Evolutionary conservation across 1,140 invertebrate genomes (phyloP), one percentile per base, ranked within the genome.

Genomic region (Habropoda laboriosa): DNA sequence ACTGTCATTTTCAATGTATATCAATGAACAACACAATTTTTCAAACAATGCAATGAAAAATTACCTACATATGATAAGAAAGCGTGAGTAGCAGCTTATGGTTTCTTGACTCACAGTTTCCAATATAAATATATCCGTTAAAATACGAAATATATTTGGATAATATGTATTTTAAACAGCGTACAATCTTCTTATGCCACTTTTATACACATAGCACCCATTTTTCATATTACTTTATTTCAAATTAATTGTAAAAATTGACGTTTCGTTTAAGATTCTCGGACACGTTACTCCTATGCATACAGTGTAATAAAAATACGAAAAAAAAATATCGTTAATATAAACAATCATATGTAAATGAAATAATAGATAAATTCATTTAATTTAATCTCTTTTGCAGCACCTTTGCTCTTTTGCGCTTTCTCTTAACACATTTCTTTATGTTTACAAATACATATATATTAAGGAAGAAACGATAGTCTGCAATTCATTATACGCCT

Each of bases 161-260:
- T 47, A 64, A 47, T 47, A 66, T 4, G 42, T n/a, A 27, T 32
- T n/a, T 55, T 18, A 70, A 70, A 40, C 6, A 30, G 40, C n/a
- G 8, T 18, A 68, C 66, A 68, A 47, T 53, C 49, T 61, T 61
- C 13, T 40, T 51, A 70, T 18, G 13, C 12, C 45, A 58, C 24
- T 27, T 60, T 35, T 57, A 42, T 40, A 57, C 24, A 32, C 2
- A n/a, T 30, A 18, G n/a, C 40, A 49, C 21, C 49, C 38, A 10
- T 38, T 35, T 58, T 53, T n/a, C 30, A n/a, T n/a, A n/a, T n/a
- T n/a, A n/a, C n/a, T 58, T 5, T 2, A 40, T 58, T 47, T 79
- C 16, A 64, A 66, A 6, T 32, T 45, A 66, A 55, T 24, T n/a
- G n/a, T n/a, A n/a, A n/a, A n/a, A n/a, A n/a, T n/a, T n/a, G n/a